Evolutionary conservation across 2,888 invertebrate species (phyloP).

Genomic region (Brachylomia viminalis): DNA sequence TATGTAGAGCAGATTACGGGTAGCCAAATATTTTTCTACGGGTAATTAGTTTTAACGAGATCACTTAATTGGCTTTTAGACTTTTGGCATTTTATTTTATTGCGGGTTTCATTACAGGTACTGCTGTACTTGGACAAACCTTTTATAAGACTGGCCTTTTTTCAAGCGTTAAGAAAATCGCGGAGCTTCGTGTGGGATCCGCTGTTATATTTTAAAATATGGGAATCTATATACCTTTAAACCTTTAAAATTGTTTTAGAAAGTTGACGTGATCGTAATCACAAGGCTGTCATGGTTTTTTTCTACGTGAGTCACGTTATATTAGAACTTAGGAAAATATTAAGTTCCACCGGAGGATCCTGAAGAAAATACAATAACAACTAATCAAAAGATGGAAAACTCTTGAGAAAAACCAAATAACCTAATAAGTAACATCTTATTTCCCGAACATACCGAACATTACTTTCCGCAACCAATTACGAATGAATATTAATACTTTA

Average conservation of each 20-base stretch:
- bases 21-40: background rate
- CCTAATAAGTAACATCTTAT: background rate
- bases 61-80: constrained; percentile 41
- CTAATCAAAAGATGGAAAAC: background rate
- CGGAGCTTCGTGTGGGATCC: background rate
- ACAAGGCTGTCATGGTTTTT: background rate
- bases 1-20: background rate
- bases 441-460: constrained; percentile 1
- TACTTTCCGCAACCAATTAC: constrained; percentile 40
- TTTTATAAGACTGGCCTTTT: background rate
- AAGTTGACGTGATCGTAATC: background rate
- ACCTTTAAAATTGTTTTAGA: background rate
- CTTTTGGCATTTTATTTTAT: constrained; percentile 21
- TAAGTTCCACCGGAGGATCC: background rate
- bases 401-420: background rate
- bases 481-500: constrained; percentile 41
- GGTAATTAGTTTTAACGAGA: constrained; percentile 39
- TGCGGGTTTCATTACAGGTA: constrained; percentile 9
- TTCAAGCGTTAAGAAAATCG: background rate
- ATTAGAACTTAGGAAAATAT: background rate
- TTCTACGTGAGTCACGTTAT: background rate
- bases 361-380: background rate
- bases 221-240: background rate
- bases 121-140: background rate
- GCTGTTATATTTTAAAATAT: background rate